Evolutionary conservation across 1,140 invertebrate genomes (phyloP).

Genomic region (Lepidotrigona ventralis): DNA sequence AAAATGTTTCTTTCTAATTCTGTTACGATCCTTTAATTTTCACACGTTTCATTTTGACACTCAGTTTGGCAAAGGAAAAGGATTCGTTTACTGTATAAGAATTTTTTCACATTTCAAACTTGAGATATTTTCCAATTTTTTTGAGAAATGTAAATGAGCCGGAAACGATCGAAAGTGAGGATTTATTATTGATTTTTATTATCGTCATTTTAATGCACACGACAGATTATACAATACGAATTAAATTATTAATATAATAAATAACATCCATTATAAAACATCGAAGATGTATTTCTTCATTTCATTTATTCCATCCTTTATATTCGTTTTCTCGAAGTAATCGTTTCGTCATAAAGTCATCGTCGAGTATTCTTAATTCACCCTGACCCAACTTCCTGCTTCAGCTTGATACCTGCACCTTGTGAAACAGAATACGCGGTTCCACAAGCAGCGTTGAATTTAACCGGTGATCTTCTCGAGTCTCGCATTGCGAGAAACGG

Average conservation of each 20-base stretch:
- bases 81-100: no score
- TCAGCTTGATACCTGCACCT: not conserved
- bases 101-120: no score
- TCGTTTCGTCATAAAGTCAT: not conserved
- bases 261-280: not conserved
- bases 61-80: no score
- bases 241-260: not conserved
- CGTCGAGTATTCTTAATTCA: not conserved
- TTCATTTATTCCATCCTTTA: not conserved
- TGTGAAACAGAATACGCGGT: not conserved
- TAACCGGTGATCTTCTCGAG: not conserved
- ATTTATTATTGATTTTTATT: no score
- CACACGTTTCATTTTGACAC: no score
- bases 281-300: not conserved
- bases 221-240: no score
- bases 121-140: no score
- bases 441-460: not conserved
- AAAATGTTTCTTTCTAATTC: no score
- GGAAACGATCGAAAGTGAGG: no score
- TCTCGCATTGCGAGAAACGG: not conserved
- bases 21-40: no score
- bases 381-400: constrained; percentile 2
- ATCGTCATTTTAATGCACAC: no score
- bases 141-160: no score
- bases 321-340: not conserved